phyloP scores from a whole-genome alignment of 2,797 vertebrate genomes.

The Intellagama lesueurii region DNA sequence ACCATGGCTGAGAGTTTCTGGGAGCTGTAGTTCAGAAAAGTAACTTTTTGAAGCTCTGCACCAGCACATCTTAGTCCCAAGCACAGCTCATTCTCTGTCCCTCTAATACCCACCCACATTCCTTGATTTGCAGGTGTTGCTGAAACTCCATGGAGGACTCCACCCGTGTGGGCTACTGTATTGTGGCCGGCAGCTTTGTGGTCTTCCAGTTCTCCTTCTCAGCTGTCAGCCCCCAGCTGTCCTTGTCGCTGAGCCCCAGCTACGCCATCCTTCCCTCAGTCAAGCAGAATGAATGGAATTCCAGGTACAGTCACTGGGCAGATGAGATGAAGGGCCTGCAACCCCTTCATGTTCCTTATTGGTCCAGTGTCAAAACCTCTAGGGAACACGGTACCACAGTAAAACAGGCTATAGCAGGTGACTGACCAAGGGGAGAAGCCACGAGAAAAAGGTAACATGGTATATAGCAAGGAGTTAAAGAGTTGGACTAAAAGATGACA shows the following conservation, averaged over 20 bases:
- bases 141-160: conserved; percentile 51
- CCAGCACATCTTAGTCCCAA: background rate
- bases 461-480: too few relatives aligned
- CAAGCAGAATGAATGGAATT: conserved; percentile 87
- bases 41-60: background rate
- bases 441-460: too few relatives aligned
- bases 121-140: background rate
- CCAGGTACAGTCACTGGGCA: conserved; percentile 77
- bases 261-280: conserved; percentile 75
- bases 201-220: conserved; percentile 86
- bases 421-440: background rate
- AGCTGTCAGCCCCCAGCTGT: conserved; percentile 80
- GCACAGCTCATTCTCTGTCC: background rate
- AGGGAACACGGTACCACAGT: background rate
- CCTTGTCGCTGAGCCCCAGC: conserved; percentile 69
- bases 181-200: conserved; percentile 84
- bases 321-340: background rate
- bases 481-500: too few relatives aligned
- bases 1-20: too few relatives aligned
- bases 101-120: too few relatives aligned
- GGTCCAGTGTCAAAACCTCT: background rate
- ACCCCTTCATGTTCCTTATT: too few relatives aligned
- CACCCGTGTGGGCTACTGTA: conserved; percentile 56
- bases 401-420: background rate
- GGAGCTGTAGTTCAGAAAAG: too few relatives aligned